phyloP scores from a whole-genome alignment of 2,113 vertebrate species.

The Chaenocephalus aceratus region DNA sequence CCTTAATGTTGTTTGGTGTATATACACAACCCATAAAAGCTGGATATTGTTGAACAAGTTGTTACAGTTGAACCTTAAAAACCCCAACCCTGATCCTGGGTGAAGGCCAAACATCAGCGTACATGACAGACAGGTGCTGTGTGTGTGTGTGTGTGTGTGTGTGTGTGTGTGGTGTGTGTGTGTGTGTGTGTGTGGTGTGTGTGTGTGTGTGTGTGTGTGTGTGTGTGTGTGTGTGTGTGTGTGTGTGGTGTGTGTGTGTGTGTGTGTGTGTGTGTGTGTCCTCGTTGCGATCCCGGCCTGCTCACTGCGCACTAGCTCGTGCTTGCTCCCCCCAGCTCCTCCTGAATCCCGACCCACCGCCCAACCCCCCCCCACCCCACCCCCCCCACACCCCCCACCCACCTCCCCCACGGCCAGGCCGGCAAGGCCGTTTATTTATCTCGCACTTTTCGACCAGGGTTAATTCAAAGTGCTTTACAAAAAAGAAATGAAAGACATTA shows the following conservation, averaged over 20 bases:
- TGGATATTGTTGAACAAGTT: constrained; percentile 39
- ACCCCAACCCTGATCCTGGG: constrained; percentile 46
- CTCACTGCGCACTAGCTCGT: too few relatives aligned
- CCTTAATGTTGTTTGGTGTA: constrained; percentile 42
- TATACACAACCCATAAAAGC: constrained; percentile 55
- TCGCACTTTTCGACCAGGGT: too few relatives aligned
- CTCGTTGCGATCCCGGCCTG: too few relatives aligned
- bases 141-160: neutral
- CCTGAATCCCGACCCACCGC: too few relatives aligned
- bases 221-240: too few relatives aligned
- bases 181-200: neutral
- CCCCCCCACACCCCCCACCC: too few relatives aligned
- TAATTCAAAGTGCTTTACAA: too few relatives aligned
- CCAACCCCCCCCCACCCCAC: too few relatives aligned
- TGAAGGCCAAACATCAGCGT: constrained; percentile 45
- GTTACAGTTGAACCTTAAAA: constrained; percentile 26
- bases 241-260: neutral
- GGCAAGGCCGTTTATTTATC: too few relatives aligned
- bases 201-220: neutral
- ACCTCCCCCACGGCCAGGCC: too few relatives aligned
- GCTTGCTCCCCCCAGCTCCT: too few relatives aligned
- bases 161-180: neutral
- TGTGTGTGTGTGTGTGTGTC: neutral
- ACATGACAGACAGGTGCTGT: constrained; percentile 32
- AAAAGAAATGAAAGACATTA: too few relatives aligned